Evolutionary conservation across 37 sponge, comb jelly and placozoan genomes (phyloP).

Genomic region (Tethya wilhelma): DNA sequence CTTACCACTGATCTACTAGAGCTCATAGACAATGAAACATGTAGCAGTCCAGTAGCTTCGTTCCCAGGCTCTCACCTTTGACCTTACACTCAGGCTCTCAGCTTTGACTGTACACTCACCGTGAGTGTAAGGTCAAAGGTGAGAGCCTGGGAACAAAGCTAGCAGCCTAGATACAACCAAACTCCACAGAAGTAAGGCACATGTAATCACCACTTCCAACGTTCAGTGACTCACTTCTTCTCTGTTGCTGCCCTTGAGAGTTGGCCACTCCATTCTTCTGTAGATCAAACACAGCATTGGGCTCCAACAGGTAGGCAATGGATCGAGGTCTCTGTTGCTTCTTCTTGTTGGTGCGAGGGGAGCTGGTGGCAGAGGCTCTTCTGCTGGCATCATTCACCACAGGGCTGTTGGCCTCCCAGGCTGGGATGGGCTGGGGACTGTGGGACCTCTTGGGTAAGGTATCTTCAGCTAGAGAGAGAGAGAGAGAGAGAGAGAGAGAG

Average conservation of each 20-base stretch:
- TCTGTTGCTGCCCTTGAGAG: background rate
- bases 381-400: too few species aligned
- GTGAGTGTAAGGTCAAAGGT: too few species aligned
- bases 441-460: background rate
- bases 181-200: too few species aligned
- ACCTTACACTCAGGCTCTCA: too few species aligned
- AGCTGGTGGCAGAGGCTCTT: background rate
- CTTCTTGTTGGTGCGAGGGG: constrained; percentile 5
- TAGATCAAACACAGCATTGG: background rate
- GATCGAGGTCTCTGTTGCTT: constrained; percentile 19
- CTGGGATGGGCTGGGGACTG: background rate
- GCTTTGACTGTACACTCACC: too few species aligned
- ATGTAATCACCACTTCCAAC: too few species aligned
- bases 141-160: too few species aligned
- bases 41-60: too few species aligned
- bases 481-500: background rate
- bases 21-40: too few species aligned
- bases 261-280: background rate
- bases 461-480: background rate
- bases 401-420: background rate
- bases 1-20: too few species aligned
- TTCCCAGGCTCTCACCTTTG: too few species aligned
- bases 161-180: too few species aligned
- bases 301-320: background rate
- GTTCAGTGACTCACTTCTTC: constrained; percentile 53